phyloP scores from a whole-genome alignment of 2,888 invertebrate genomes.

The Acanthosepion pharaonis region DNA sequence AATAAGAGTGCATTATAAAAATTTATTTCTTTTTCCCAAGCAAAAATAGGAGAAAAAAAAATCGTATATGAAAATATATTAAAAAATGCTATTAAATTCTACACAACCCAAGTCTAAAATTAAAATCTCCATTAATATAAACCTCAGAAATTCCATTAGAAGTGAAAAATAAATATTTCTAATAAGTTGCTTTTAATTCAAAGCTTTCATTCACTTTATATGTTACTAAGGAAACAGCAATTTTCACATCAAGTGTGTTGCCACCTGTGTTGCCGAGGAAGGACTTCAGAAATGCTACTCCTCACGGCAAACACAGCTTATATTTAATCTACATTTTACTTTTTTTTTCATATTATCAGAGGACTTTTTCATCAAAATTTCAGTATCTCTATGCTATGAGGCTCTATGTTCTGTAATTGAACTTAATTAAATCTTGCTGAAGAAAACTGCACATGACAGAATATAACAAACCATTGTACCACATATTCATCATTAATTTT shows the following conservation, averaged over 20 bases:
- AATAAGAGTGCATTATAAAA: too few species aligned
- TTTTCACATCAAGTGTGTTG: not conserved
- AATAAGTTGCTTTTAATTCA: not conserved
- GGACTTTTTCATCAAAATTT: not conserved
- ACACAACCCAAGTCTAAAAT: not conserved
- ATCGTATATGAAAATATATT: not conserved
- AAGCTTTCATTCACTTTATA: not conserved
- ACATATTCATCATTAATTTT: too few species aligned
- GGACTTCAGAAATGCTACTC: not conserved
- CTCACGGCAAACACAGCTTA: not conserved
- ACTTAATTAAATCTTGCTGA: not conserved
- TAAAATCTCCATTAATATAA: not conserved
- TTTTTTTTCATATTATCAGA: not conserved
- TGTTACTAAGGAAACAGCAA: not conserved
- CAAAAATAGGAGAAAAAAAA: not conserved
- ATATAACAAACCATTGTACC: not conserved
- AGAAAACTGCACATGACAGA: not conserved
- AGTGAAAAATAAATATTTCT: not conserved
- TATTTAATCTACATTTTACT: not conserved
- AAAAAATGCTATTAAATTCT: constrained; percentile 5
- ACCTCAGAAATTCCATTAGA: not conserved
- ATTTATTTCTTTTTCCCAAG: too few species aligned
- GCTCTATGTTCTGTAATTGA: not conserved
- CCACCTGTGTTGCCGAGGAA: not conserved
- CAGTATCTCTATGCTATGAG: not conserved